Evolutionary conservation across 2,888 invertebrate genomes (phyloP), one percentile per base, ranked within the genome.

Genomic region (Seira musarum): DNA sequence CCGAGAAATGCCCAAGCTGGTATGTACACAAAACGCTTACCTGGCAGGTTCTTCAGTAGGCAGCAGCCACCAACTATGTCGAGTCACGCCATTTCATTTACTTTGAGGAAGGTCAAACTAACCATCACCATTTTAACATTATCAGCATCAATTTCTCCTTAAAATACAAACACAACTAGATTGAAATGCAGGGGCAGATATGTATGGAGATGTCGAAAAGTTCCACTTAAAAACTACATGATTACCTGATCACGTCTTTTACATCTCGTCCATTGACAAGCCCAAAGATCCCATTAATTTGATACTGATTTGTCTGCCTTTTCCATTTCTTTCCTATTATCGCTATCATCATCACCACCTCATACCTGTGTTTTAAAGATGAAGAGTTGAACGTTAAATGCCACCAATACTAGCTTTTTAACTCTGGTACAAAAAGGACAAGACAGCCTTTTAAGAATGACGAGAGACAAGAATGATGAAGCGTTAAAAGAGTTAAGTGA

Each of bases 231-330:
- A 46, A 67, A 60, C 30, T 66, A 72, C 75, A 75, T 76, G 76
- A 72, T 66, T 76, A 76, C 71, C 70, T 70, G 73, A 80, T 73
- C 80, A 75, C 67, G 66, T 74, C 79, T 74, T 53, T 30, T 30
- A 30, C 30, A n/a, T n/a, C n/a, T 65, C 22, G 21, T 71, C 67
- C 75, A 68, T 81, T 81, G 80, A 76, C 80, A 81, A 68, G 71
- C 53, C 71, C 49, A 71, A 53, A 71, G 76, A 66, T 75, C 76
- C 80, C 80, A 81, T 81, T 81, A 81, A 81, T 81, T 81, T 81
- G 71, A 76, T 74, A 75, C 80, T 81, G 80, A 81, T 81, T 81
- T 76, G 80, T 76, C 71, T 72, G 64, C 72, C 64, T 80, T 65
- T 74, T 30, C 30, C 30, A 30, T 30, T 30, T 30, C 30, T 30